These are phyloP conservation scores for Melieria crassipennis DNA, from an alignment of 2,888 invertebrate species.

Conservation along the genomic window DNA sequence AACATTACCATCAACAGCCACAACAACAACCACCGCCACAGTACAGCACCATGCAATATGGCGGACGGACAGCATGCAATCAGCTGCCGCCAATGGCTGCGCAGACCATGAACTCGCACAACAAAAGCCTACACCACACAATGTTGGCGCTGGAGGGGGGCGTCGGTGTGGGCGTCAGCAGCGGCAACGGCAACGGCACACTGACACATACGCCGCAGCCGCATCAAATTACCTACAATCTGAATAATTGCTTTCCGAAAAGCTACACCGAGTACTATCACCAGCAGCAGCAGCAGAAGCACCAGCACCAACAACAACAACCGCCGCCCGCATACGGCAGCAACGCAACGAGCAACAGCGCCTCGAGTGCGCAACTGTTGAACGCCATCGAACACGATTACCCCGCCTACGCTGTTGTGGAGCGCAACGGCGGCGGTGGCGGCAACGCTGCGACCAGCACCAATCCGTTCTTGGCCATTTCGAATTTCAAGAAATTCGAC, in stretches of 20 bases:
- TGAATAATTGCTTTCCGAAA: conserved; percentile 63
- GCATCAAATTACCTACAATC: conserved; percentile 59
- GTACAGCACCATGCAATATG: conserved; percentile 61
- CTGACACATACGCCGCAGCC: conserved; percentile 31
- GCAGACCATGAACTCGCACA: conserved; percentile 41
- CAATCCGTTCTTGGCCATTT: conserved; percentile 61
- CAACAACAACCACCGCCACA: conserved; percentile 66
- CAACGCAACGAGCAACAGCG: conserved; percentile 35
- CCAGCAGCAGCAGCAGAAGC: conserved; percentile 55
- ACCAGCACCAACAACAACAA: conserved; percentile 14
- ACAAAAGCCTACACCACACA: conserved; percentile 34
- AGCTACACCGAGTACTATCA: conserved; percentile 65
- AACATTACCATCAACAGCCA: conserved; percentile 52
- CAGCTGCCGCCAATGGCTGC: conserved; percentile 21
- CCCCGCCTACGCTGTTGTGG: conserved; percentile 58
- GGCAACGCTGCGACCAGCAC: conserved; percentile 45
- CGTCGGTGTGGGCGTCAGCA: conserved; percentile 26
- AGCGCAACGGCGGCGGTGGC: conserved; percentile 43
- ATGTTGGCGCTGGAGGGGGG: conserved; percentile 14
- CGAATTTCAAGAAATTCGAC: conserved; percentile 61
- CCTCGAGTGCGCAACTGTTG: conserved; percentile 53
- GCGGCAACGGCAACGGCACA: conserved; percentile 25
- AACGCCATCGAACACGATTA: conserved; percentile 59
- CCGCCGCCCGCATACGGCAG: conserved; percentile 41
- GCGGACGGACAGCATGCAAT: conserved; percentile 32